These are phyloP conservation scores for Actenoides hombroni DNA, from an alignment of 2,113 vertebrate species.

Conservation along the genomic window DNA sequence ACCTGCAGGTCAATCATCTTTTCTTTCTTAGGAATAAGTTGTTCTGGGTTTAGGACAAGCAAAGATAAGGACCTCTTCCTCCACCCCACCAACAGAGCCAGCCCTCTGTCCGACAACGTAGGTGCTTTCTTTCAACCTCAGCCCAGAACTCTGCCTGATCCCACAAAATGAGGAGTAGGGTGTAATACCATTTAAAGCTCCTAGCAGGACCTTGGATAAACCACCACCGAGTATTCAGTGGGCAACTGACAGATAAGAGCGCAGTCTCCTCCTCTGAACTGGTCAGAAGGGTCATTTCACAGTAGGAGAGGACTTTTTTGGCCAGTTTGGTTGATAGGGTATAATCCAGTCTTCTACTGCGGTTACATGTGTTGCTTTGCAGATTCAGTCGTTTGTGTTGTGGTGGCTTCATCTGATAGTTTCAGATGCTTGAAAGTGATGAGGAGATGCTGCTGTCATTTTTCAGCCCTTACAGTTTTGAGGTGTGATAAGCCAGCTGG, in stretches of 20 bases:
- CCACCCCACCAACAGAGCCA: background rate
- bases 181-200: background rate
- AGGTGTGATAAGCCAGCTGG: background rate
- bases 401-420: background rate
- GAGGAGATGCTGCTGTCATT: background rate
- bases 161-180: background rate
- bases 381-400: background rate
- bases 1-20: background rate
- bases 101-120: fast-evolving
- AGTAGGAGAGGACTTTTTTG: background rate
- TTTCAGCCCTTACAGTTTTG: background rate
- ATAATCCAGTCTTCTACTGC: background rate
- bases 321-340: background rate
- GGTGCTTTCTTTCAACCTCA: background rate
- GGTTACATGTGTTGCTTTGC: background rate
- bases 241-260: background rate
- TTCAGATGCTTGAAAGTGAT: background rate
- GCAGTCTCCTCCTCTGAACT: background rate
- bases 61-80: background rate
- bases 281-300: background rate
- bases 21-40: background rate
- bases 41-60: background rate
- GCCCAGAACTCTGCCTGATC: background rate
- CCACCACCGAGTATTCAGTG: background rate
- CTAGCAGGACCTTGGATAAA: background rate